Evolutionary conservation across 2,888 invertebrate genomes (phyloP), one percentile per base, ranked within the genome.

Genomic region (Crepidodera aurea): DNA sequence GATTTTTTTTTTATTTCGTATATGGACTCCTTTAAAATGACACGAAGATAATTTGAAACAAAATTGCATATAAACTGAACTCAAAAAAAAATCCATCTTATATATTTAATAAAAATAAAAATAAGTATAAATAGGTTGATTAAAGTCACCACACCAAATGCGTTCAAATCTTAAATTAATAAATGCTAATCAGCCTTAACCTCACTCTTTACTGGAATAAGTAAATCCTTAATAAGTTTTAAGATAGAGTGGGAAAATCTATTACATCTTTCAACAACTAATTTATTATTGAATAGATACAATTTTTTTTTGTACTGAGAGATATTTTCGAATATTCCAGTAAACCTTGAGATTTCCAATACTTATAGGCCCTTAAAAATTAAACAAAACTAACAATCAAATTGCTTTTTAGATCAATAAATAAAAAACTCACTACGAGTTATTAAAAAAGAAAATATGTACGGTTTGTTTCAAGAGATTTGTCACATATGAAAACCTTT

Each of bases 31-130:
- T 13, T 12, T 37, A 51, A 39, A 37, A 37, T 16, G 62, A 16
- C 27, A 40, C 16, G 29, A 34, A 48, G 56, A 57, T 42, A 7
- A 13, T 48, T 1, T 27, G 12, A 44, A 42, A 32, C 51, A 19
- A 54, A 18, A 40, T 34, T 34, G 2, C 10, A 13, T 67, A 67
- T 65, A 69, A 73, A 64, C 69, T 71, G 71, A 69, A 66, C 71
- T 67, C 71, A 71, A 71, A 70, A 69, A 66, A 55, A 34, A 54
- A 19, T 39, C 29, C 58, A 40, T 10, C 32, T 18, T 39, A 22
- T 56, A 18, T 8, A 19, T 60, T 34, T 37, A 32, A 39, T 15
- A 16, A 51, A 18, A 44, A 29, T 56, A 25, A 51, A 51, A 37
- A 16, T 18, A 51, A 39, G 25, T 51, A 34, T 18, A 59, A 42